Percentiles rank a stretch among this genome's conserved stretches.
Evolutionary conservation across 2,888 invertebrate species (phyloP).

Genomic region (Acleris cristana): DNA sequence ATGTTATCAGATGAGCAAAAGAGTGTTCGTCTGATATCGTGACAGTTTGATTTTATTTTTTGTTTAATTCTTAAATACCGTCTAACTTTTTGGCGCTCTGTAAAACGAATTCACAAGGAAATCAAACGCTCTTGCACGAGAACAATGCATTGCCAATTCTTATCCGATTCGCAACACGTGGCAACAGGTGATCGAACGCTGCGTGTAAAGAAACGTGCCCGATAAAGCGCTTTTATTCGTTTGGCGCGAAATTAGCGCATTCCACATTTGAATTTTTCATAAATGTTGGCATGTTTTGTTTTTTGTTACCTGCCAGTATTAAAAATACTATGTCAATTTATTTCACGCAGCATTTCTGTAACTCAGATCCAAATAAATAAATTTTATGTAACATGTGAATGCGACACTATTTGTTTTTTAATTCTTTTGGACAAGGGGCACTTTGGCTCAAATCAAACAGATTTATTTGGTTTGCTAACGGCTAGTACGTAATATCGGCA

Average conservation of each 20-base stretch:
- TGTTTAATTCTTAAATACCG: too few relatives aligned
- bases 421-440: too few relatives aligned
- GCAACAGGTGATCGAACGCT: constrained; percentile 28
- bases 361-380: too few relatives aligned
- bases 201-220: constrained; percentile 31
- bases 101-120: background rate
- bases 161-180: constrained; percentile 32
- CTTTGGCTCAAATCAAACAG: too few relatives aligned
- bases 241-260: constrained; percentile 22
- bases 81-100: too few relatives aligned
- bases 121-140: constrained; percentile 18
- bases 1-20: too few relatives aligned
- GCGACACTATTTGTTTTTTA: too few relatives aligned
- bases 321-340: background rate
- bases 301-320: background rate
- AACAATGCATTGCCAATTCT: constrained; percentile 37
- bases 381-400: too few relatives aligned
- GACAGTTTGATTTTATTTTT: too few relatives aligned
- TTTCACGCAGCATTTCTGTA: too few relatives aligned
- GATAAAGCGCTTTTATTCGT: constrained; percentile 28
- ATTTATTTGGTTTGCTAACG: constrained; percentile 6
- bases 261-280: constrained; percentile 8
- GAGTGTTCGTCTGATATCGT: too few relatives aligned
- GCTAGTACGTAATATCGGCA: constrained; percentile 10
- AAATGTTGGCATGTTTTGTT: background rate